phyloP scores from a whole-genome alignment of 2,888 invertebrate genomes.

The Clostera curtula region DNA sequence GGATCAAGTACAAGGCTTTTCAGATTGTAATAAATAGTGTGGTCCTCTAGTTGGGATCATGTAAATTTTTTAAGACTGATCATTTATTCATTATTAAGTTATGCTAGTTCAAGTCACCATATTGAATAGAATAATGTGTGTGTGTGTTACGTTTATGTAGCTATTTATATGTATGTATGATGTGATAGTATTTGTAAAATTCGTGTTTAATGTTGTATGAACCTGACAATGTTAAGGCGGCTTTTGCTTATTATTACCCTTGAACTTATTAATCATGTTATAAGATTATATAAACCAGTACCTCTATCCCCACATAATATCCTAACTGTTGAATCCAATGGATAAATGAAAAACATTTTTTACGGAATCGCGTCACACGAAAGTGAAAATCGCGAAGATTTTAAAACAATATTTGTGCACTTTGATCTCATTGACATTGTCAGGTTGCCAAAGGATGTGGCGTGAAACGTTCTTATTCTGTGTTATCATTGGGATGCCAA shows the following conservation, averaged over 20 bases:
- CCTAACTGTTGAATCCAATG: no score
- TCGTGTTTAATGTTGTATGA: constrained; percentile 17
- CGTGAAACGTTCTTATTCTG: constrained; percentile 19
- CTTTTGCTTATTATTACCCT: no score
- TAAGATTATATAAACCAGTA: no score
- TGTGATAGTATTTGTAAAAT: constrained; percentile 30
- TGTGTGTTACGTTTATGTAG: constrained; percentile 49
- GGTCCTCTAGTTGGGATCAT: constrained; percentile 37
- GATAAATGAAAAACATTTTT: no score
- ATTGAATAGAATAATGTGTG: constrained; percentile 37
- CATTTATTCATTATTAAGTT: constrained; percentile 71
- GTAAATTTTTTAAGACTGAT: constrained; percentile 70
- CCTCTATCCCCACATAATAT: no score
- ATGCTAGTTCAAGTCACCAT: constrained; percentile 64
- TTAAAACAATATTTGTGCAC: constrained; percentile 13
- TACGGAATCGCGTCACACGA: no score
- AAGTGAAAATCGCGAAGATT: no score
- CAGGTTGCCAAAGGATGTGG: constrained; percentile 17
- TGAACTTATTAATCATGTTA: no score
- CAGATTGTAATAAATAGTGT: constrained; percentile 46
- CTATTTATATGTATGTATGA: constrained; percentile 51
- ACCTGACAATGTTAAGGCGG: constrained; percentile 41
- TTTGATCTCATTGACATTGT: constrained; percentile 30
- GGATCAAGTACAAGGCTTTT: constrained; percentile 38
- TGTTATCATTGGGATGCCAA: constrained; percentile 13